phyloP scores from a whole-genome alignment of 2,113 vertebrate species.

The Mustela nigripes region DNA sequence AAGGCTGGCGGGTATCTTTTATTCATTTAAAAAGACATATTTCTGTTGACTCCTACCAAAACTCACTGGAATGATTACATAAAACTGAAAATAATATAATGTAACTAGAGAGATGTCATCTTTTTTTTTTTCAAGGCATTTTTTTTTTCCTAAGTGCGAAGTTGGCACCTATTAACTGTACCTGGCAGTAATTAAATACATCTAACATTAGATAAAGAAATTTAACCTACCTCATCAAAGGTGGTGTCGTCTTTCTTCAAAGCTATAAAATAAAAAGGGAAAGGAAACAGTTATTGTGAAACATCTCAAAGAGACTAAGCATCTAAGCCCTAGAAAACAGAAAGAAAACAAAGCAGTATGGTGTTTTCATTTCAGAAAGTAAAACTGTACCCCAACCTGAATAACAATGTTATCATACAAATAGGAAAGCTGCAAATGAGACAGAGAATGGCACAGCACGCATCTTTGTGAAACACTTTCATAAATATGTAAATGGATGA shows the following conservation, averaged over 20 bases:
- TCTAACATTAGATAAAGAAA: conserved; percentile 76
- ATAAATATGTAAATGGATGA: conserved; percentile 84
- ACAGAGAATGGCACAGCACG: conserved; percentile 61
- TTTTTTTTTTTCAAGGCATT: neutral
- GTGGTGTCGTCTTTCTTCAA: conserved; percentile 97
- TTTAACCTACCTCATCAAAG: conserved; percentile 95
- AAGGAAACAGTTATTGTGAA: conserved; percentile 83
- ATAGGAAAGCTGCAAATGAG: conserved; percentile 75
- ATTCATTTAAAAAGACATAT: conserved; percentile 25
- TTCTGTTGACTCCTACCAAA: conserved; percentile 11
- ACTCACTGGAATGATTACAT: conserved; percentile 11
- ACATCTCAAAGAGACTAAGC: conserved; percentile 70
- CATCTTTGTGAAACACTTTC: conserved; percentile 76
- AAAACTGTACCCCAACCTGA: conserved; percentile 74
- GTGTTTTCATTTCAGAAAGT: conserved; percentile 76
- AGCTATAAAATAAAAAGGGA: conserved; percentile 91
- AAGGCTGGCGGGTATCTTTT: neutral
- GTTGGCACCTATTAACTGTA: conserved; percentile 39
- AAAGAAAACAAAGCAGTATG: conserved; percentile 12
- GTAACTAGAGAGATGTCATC: neutral
- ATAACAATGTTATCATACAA: conserved; percentile 81
- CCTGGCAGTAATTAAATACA: conserved; percentile 75
- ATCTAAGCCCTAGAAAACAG: conserved; percentile 63
- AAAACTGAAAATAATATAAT: neutral
- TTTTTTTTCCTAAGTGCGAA: conserved; percentile 61